Base-by-base conservation (phyloP, 1,140 invertebrate species). In the Drosophila pectinifera region DNA sequence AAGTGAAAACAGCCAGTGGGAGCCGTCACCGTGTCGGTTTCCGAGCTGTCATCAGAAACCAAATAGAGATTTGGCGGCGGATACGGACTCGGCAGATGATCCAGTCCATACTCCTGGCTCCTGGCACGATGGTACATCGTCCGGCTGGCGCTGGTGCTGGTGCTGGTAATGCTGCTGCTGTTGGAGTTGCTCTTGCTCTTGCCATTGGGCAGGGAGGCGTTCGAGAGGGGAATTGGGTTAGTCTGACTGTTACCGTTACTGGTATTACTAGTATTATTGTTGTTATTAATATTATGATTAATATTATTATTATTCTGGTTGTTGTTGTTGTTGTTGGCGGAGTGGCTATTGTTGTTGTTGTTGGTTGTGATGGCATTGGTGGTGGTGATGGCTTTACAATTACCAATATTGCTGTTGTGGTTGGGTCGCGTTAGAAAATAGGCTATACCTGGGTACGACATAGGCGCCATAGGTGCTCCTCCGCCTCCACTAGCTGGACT, bases 1-100 rank as follows among this genome's bases (percentile, higher is more conserved):
- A 91, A 91, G 20, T 54, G 78, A 57, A 91, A 91, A 45, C 90
- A 91, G 7, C 90, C 90, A 0, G 75, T 73, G 4, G 84, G 84
- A 0, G 75, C 78, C 0, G 90, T 89, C 3, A 77, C 31, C 0
- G 75, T 62, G 8, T 91, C 88, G 41, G 63, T 73, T 18, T 91
- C 90, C 7, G 80, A 78, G 53, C 81, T 77, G 22, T 89, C 78
- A 24, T 85, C 78, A 1, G 78, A 77, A 0, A 75, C 38, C 31
- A 68, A 13, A 39, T 64, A 73, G 0, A 62, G 22, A 5, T 64
- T 56, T 16, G 39, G 34, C 13, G 51, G 65, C 8, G 46, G 51
- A 39, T 56, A 65, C 34, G 11, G 31, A 20, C n/a, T 51, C 13
- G 31, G 80, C 38, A 36, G 51, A 10, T 62, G 58, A 46, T 88